Base-by-base conservation (phyloP, 2,113 vertebrate species). In the Hydropotes inermis region DNA sequence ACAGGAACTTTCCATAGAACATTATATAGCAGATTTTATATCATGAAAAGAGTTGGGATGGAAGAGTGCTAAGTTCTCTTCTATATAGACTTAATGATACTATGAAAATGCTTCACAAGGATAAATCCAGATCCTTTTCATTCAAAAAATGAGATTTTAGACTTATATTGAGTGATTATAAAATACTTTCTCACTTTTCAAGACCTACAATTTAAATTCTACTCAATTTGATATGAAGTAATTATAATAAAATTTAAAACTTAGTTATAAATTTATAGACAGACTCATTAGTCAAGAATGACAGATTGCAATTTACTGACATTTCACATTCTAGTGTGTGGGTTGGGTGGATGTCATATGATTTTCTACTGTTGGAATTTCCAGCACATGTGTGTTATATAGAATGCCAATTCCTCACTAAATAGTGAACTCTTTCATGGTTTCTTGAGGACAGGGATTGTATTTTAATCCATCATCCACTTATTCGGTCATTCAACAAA, bases 261-360 rank as follows among this genome's bases (percentile, higher is more conserved):
- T 91, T 86, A 94, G 67, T 95, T 98, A 76, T 89, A 97, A 97
- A 97, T 97, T 98, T 97, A 97, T 94, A 98, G 94, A 95, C 98
- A 98, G 97, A 97, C 96, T 98, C 91, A 98, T 98, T 97, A 98
- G 96, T 97, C 86, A 94, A 97, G 85, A 98, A 95, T 96, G 97
- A 98, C 98, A 98, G 98, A 98, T 98, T 98, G 98, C 82, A 96
- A 95, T 96, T 98, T 97, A 94, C 97, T 98, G 97, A 98, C 97
- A 98, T 98, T 98, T 98, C 97, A 98, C 97, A 98, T 98, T 95
- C 94, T 89, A 96, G 76, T 97, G 97, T 98, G 98, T 98, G 97
- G 98, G 98, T 95, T 97, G 96, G 67, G 91, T 97, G 79, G 94
- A 97, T 97, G 97, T 98, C 98, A 97, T 74, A 86, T 82, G 95